phyloP scores from a whole-genome alignment of 2,797 vertebrate genomes.

The Scleropages formosus region DNA sequence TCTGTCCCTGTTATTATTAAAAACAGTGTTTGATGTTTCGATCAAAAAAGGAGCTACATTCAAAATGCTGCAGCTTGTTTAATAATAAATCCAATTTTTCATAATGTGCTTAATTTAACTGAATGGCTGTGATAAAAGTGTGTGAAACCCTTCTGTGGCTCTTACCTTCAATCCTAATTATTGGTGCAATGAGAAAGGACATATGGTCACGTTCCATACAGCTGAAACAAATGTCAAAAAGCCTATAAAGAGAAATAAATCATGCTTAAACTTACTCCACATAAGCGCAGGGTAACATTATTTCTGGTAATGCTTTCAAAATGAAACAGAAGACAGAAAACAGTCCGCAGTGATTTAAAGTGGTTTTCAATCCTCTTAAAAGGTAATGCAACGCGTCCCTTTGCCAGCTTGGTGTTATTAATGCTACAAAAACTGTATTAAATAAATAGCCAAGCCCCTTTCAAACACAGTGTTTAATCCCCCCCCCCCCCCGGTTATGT shows the following conservation, averaged over 20 bases:
- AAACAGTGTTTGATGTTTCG: too few relatives aligned
- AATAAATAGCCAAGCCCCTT: too few relatives aligned
- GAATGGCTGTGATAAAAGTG: too few relatives aligned
- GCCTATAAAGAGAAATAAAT: slow-evolving; percentile 4
- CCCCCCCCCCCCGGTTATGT: background rate
- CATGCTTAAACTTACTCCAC: background rate
- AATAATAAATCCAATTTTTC: too few relatives aligned
- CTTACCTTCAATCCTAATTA: slow-evolving; percentile 2
- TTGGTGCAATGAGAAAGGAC: background rate
- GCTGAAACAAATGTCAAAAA: background rate
- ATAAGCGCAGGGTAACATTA: background rate
- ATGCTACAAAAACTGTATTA: background rate
- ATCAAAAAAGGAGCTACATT: too few relatives aligned
- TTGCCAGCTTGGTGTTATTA: background rate
- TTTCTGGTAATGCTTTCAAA: background rate
- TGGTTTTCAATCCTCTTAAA: background rate
- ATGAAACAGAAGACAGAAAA: background rate
- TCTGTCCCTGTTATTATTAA: too few relatives aligned
- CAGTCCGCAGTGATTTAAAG: background rate
- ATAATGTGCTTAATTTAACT: too few relatives aligned
- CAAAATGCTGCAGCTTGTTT: too few relatives aligned
- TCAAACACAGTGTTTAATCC: too few relatives aligned
- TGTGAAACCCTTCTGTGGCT: background rate
- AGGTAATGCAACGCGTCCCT: slow-evolving; percentile 1
- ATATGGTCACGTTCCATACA: background rate